Conservation (phyloP, 2,113 vertebrate genomes). For the Gadus chalcogrammus region DNA sequence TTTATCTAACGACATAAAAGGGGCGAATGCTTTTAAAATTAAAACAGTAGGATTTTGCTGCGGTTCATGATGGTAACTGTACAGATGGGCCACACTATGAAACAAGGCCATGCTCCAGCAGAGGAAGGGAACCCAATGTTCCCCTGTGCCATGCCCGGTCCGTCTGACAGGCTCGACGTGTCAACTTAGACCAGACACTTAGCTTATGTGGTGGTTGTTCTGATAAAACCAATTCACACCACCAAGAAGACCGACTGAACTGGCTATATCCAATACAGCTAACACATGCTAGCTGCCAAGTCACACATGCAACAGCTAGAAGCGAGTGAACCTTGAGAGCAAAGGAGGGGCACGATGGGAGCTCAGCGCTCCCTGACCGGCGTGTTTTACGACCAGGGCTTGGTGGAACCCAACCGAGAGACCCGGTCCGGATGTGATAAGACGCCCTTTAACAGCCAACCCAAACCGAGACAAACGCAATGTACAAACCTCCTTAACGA, state of each 20-base stretch:
- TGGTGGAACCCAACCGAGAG: too few species aligned
- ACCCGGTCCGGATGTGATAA: too few species aligned
- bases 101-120: slow-evolving; percentile 5
- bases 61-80: background rate
- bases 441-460: slow-evolving; percentile 8
- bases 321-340: slow-evolving; percentile 11
- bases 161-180: slow-evolving; percentile 7
- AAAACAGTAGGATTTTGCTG: too few species aligned
- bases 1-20: too few species aligned
- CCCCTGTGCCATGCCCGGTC: slow-evolving; percentile 39
- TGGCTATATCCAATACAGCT: background rate
- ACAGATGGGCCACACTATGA: slow-evolving; percentile 11
- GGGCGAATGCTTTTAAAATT: too few species aligned
- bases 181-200: slow-evolving; percentile 4
- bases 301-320: slow-evolving; percentile 9
- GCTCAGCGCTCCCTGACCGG: background rate
- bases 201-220: slow-evolving; percentile 14
- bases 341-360: slow-evolving; percentile 14
- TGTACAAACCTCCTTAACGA: slow-evolving; percentile 1
- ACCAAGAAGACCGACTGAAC: background rate
- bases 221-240: background rate
- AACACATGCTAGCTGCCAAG: slow-evolving; percentile 17
- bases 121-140: slow-evolving; percentile 38
- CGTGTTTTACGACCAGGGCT: too few species aligned
- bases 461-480: background rate